A percentile compares a stretch with the other conserved stretches of the same genome.
These are phyloP conservation scores for Belgica antarctica DNA, from an alignment of 2,888 invertebrate genomes.

Conservation along the genomic window DNA sequence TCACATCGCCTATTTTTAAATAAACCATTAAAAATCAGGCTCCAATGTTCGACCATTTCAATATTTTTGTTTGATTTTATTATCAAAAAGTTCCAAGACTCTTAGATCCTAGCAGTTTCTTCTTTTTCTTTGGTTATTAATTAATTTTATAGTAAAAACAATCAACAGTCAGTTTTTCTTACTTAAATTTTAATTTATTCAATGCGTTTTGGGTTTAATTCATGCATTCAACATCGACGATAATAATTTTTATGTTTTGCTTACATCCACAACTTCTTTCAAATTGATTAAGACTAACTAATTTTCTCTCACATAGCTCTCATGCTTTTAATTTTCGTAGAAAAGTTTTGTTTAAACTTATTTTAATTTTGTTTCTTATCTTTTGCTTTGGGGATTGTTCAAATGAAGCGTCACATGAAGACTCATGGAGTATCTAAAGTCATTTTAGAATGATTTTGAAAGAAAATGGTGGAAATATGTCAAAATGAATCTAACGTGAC, in stretches of 20 bases:
- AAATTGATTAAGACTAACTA: conserved; percentile 24
- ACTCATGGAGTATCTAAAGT: too few relatives aligned
- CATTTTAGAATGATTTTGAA: too few relatives aligned
- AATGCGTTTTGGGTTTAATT: neutral
- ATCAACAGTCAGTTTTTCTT: conserved; percentile 30
- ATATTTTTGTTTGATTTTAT: neutral
- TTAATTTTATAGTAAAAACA: conserved; percentile 36
- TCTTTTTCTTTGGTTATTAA: neutral
- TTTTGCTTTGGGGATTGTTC: too few relatives aligned
- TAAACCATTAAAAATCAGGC: conserved; percentile 1
- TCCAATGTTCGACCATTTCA: conserved; percentile 7
- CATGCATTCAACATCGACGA: neutral
- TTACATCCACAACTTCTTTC: conserved; percentile 14
- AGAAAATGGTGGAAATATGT: neutral
- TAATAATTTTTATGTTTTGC: conserved; percentile 20
- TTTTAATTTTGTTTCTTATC: neutral
- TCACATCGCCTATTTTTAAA: too few relatives aligned
- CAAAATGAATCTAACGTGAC: too few relatives aligned
- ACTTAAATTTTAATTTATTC: neutral
- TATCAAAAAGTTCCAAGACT: neutral
- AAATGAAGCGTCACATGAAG: too few relatives aligned
- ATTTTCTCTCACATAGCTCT: neutral
- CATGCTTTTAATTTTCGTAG: too few relatives aligned
- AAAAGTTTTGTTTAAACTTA: neutral
- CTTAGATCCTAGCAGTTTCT: neutral